Evolutionary conservation across 2,113 vertebrate species (phyloP), one percentile per base, ranked within the genome.

Genomic region (Otis tarda): DNA sequence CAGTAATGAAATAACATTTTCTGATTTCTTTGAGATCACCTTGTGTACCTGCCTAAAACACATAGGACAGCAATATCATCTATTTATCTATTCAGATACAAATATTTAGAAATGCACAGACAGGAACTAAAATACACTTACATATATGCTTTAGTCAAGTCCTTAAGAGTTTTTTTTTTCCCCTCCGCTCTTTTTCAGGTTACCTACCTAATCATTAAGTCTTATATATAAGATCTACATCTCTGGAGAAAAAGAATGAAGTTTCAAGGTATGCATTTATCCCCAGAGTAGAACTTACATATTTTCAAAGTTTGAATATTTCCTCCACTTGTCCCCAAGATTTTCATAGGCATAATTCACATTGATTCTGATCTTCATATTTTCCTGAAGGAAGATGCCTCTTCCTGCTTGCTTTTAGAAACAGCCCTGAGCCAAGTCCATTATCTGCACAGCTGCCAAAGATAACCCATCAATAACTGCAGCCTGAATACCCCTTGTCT

Each of bases 261-360:
- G 28, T 33, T 57, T 14, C 9, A 80, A 81, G 33, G 9, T 22
- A 55, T 4, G 0, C 3, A 39, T 83, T 64, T 73, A 65, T 60
- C 25, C 28, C 24, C 23, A 52, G 2, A 86, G 23, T 1, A 6
- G 19, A 89, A 30, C 6, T 47, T 3, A 0, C 4, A 1, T 20
- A 23, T 88, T 76, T 37, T 7, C 31, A 24, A 16, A 49, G 27
- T 75, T 56, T 8, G 4, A 56, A 3, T 9, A 52, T 39, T 74
- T 84, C 30, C 21, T 61, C 35, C 4, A 41, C 17, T 43, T 80
- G 31, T 31, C 13, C 10, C 5, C 12, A 52, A 80, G 25, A 37
- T 27, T 86, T 76, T 60, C 33, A 33, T 2, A 15, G 5, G 10
- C 4, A 52, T 21, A 73, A 69, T 14, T 41, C 43, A n/a, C 3